These are phyloP conservation scores for Staurois parvus DNA, from an alignment of 2,797 vertebrate genomes.

Conservation along the genomic window DNA sequence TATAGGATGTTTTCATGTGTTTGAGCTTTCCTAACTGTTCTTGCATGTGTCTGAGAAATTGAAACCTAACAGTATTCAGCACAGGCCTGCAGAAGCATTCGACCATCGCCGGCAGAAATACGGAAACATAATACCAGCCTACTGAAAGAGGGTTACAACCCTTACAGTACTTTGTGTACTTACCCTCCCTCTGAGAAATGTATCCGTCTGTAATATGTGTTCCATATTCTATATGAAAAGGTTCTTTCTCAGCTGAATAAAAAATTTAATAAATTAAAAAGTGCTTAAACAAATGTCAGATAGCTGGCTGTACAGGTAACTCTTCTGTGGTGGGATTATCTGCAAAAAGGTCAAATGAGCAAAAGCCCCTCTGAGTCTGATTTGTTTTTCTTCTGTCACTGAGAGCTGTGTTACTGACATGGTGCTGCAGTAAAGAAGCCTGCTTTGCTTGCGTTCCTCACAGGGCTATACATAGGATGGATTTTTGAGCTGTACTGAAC, in stretches of 20 bases:
- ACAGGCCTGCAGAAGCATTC: neutral
- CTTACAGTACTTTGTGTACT: neutral
- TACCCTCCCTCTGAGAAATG: neutral
- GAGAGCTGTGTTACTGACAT: neutral
- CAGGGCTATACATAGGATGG: conserved; percentile 30
- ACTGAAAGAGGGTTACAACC: neutral
- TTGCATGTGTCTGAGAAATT: neutral
- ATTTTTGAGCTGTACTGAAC: conserved; percentile 8
- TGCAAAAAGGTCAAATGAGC: conserved; percentile 17
- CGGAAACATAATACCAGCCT: neutral
- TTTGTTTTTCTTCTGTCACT: conserved; percentile 25
- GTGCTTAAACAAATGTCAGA: neutral
- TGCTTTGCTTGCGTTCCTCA: conserved; percentile 4
- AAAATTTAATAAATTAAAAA: neutral
- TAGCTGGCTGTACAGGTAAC: neutral
- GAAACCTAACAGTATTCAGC: neutral
- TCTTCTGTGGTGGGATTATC: neutral
- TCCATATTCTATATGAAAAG: neutral
- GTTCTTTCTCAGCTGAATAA: neutral
- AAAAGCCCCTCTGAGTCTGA: conserved; percentile 3
- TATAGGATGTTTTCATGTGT: neutral
- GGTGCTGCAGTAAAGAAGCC: neutral
- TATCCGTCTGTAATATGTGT: neutral
- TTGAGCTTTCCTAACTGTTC: neutral
- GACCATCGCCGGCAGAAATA: neutral